Conservation (phyloP, 2,113 vertebrate species). For the Crotalus tigris region DNA sequence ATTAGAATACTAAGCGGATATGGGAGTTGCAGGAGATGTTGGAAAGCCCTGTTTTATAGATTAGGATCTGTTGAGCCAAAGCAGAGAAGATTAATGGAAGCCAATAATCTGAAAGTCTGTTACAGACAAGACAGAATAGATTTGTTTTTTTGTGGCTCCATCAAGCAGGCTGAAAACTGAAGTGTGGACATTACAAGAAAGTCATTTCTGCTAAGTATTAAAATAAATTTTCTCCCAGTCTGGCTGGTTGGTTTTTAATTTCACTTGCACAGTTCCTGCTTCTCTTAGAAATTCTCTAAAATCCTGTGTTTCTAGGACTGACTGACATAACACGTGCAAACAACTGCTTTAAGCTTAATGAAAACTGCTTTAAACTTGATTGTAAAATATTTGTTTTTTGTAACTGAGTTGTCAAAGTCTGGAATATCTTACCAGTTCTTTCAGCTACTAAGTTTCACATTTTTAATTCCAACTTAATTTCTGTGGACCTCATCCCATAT, state of each 20-base stretch:
- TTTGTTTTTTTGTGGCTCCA: background rate
- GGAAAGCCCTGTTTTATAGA: background rate
- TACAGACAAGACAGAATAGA: background rate
- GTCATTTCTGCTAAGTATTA: background rate
- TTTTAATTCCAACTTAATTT: too few relatives aligned
- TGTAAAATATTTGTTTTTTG: too few relatives aligned
- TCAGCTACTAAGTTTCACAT: background rate
- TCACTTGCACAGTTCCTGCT: background rate
- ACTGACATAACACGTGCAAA: accelerated
- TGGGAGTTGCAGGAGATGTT: background rate
- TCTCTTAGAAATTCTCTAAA: background rate
- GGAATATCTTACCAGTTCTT: background rate
- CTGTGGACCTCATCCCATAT: too few relatives aligned
- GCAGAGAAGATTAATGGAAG: background rate
- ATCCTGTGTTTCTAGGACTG: background rate
- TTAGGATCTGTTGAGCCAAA: background rate
- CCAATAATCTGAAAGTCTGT: background rate
- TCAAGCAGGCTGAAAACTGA: background rate
- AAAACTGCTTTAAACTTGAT: too few relatives aligned
- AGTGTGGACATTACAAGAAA: background rate
- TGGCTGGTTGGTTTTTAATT: background rate
- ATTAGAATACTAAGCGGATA: background rate
- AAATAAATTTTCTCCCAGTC: background rate
- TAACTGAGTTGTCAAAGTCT: too few relatives aligned
- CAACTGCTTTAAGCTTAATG: too few relatives aligned